A percentile compares a stretch with the other conserved stretches of the same genome.
phyloP scores from a whole-genome alignment of 2,888 invertebrate genomes.

The Argyra leucocephala region DNA sequence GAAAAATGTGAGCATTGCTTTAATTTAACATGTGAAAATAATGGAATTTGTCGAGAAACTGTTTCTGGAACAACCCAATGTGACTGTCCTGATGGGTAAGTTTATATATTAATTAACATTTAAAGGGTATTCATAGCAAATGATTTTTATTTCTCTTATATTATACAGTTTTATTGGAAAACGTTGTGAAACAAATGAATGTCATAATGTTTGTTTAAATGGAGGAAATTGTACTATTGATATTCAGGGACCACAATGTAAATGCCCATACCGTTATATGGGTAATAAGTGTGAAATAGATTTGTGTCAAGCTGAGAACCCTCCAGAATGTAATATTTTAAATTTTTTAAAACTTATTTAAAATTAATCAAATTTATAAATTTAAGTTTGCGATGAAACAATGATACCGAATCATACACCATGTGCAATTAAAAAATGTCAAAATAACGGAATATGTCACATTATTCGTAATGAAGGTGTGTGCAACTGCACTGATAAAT shows the following conservation, averaged over 20 bases:
- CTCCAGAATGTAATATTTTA: slow-evolving; percentile 34
- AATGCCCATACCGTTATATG: slow-evolving; percentile 36
- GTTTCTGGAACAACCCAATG: slow-evolving; percentile 44
- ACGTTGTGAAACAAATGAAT: slow-evolving; percentile 52
- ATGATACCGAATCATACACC: slow-evolving; percentile 35
- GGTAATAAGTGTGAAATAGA: slow-evolving; percentile 49
- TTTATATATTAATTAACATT: slow-evolving; percentile 33
- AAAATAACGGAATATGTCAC: slow-evolving; percentile 50
- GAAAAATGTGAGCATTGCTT: slow-evolving; percentile 51
- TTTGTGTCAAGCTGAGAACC: slow-evolving; percentile 43
- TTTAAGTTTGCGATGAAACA: slow-evolving; percentile 34
- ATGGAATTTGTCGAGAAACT: slow-evolving; percentile 49
- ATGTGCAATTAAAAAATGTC: slow-evolving; percentile 44
- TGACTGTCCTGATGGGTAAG: slow-evolving; percentile 49
- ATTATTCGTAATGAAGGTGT: slow-evolving; percentile 43
- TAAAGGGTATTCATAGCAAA: not conserved
- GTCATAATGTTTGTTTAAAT: slow-evolving; percentile 50
- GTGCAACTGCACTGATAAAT: slow-evolving; percentile 50
- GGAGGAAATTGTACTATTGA: slow-evolving; percentile 44
- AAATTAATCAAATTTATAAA: not conserved
- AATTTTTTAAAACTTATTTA: not conserved
- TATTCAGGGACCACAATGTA: slow-evolving; percentile 37
- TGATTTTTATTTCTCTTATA: slow-evolving; percentile 7
- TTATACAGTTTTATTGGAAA: slow-evolving; percentile 44
- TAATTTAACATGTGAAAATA: slow-evolving; percentile 51